Conservation (phyloP, 1,140 invertebrate species). For the Patella vulgata region DNA sequence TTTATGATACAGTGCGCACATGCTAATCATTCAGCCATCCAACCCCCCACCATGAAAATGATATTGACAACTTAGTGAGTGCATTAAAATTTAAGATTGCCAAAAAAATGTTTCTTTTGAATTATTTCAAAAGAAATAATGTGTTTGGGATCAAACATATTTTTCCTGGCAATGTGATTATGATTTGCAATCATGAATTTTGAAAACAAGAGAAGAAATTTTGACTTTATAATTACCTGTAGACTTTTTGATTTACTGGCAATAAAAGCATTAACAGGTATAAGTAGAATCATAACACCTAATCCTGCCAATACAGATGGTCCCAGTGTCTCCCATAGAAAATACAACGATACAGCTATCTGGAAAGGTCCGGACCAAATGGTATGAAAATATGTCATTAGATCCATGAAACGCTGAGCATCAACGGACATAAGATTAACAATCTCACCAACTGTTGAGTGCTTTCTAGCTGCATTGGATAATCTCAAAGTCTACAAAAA, state of each 20-base stretch:
- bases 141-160: too few species aligned
- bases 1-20: too few species aligned
- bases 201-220: too few species aligned
- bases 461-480: slow-evolving; percentile 60
- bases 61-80: not conserved
- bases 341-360: slow-evolving; percentile 86
- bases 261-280: slow-evolving; percentile 83
- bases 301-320: slow-evolving; percentile 66
- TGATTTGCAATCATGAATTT: too few species aligned
- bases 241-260: slow-evolving; percentile 79
- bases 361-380: slow-evolving; percentile 96
- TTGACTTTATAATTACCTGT: too few species aligned
- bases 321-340: slow-evolving; percentile 83
- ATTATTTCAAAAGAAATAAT: too few species aligned
- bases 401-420: slow-evolving; percentile 68
- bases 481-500: slow-evolving; percentile 54
- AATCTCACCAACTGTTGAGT: slow-evolving; percentile 73
- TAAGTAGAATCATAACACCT: slow-evolving; percentile 65
- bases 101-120: not conserved
- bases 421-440: slow-evolving; percentile 73
- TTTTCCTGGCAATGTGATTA: too few species aligned
- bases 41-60: too few species aligned
- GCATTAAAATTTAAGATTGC: not conserved
- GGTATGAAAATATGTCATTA: slow-evolving; percentile 86
- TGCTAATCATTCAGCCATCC: too few species aligned